These are phyloP conservation scores for Deilephila porcellus DNA, from an alignment of 2,888 invertebrate species.

Conservation along the genomic window DNA sequence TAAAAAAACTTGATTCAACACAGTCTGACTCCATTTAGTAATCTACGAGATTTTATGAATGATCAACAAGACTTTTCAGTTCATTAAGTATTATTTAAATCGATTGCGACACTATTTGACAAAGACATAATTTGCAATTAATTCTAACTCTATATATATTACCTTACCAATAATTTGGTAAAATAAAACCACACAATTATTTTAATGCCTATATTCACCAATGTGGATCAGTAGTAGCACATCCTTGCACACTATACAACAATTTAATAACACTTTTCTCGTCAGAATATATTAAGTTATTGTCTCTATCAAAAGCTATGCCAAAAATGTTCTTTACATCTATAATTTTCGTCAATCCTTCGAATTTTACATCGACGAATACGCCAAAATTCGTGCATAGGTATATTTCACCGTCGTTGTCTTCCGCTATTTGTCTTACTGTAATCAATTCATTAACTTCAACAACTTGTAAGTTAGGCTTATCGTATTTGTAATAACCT, in stretches of 20 bases:
- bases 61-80: no score
- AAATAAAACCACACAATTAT: constrained; percentile 32
- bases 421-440: constrained; percentile 67
- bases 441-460: constrained; percentile 55
- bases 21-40: no score
- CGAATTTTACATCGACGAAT: constrained; percentile 43
- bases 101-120: no score
- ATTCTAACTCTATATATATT: no score
- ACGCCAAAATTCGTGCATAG: constrained; percentile 65
- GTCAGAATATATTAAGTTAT: constrained; percentile 65
- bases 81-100: no score
- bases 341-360: constrained; percentile 54
- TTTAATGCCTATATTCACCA: constrained; percentile 47
- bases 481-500: constrained; percentile 62
- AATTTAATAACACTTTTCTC: constrained; percentile 59
- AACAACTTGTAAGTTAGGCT: constrained; percentile 40
- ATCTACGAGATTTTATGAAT: no score
- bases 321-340: constrained; percentile 60
- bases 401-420: constrained; percentile 60
- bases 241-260: constrained; percentile 51
- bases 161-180: no score
- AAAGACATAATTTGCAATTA: no score
- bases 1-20: no score
- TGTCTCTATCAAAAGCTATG: constrained; percentile 64
- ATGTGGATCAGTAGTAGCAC: constrained; percentile 43